These are phyloP conservation scores for Artibeus lituratus DNA, from an alignment of 2,797 vertebrate genomes.

Conservation along the genomic window DNA sequence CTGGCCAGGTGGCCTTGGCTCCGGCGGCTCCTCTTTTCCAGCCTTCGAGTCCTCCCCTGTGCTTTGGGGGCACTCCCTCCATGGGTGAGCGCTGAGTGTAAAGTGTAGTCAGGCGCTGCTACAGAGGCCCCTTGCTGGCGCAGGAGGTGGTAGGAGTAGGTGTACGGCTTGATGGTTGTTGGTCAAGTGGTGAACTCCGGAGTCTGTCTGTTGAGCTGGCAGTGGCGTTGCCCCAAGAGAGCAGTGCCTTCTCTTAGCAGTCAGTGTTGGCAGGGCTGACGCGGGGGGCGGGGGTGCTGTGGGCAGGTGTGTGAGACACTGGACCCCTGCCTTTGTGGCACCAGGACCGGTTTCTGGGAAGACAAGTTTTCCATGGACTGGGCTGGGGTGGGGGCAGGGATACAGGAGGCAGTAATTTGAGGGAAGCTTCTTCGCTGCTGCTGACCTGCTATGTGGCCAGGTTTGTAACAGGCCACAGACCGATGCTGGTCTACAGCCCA, in stretches of 20 bases:
- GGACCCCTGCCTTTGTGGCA: not conserved
- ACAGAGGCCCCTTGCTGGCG: accelerated
- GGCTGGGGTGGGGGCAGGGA: no score
- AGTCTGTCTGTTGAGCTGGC: not conserved
- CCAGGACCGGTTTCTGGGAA: not conserved
- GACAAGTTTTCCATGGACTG: not conserved
- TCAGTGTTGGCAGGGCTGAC: no score
- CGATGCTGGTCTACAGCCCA: no score
- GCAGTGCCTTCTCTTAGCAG: not conserved
- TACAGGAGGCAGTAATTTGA: no score
- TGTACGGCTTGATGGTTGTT: not conserved
- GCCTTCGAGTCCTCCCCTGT: not conserved
- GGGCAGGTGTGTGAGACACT: accelerated
- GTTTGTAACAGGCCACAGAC: not conserved
- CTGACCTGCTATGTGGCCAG: no score
- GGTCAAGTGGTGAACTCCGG: not conserved
- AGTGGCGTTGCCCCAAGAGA: not conserved
- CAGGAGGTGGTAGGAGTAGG: not conserved
- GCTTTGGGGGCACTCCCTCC: no score
- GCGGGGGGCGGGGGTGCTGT: accelerated
- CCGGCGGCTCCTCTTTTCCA: not conserved
- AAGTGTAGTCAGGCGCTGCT: not conserved
- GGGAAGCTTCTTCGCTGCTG: no score
- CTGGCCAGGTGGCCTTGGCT: not conserved
- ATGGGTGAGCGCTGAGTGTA: accelerated